Base-by-base conservation (phyloP, 1,140 invertebrate genomes). In the Megalonaias nervosa region DNA sequence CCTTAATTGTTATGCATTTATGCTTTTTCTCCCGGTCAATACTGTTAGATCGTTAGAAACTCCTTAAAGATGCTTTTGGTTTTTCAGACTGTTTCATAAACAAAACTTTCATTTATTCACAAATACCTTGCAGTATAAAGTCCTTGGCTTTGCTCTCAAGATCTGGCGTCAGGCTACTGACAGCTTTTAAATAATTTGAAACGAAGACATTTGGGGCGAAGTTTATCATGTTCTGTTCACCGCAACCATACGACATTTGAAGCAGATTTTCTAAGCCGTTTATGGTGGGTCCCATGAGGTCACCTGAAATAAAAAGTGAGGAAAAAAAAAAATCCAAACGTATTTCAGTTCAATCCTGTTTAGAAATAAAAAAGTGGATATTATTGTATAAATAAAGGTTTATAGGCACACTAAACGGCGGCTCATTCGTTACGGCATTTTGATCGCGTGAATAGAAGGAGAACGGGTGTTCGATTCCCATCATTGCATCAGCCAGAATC, bases 191-290 rank as follows among this genome's bases (percentile, higher is more conserved):
- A 87, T 97, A 97, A 83, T 96, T 91, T 0, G 95, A 94, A 1
- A 95, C 96, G 90, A 96, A 97, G 88, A 97, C 93, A 90, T 96
- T 97, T 0, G 94, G 95, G 0, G 96, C 97, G 90, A 97, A 98
- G 75, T 95, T 96, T 90, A 97, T 97, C 93, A 97, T 96, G 84
- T 96, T 97, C 87, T 97, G 96, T 89, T 98, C 96, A 0, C 94
- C 96, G 16, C 95, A 96, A 87, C 97, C 96, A 91, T 93, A 80
- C 23, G 88, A 84, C 59, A 81, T 64, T 62, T 64, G 60, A 21
- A 82, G 31, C 17, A 82, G 57, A 26, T 58, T 75, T 17, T 75
- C 75, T n/a, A 82, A 21, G 31, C 69, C 67, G n/a, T 19, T 38
- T 16, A 81, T n/a, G 14, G 78, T 31, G 11, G 78, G 59, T 68